Conservation (phyloP, 2,888 invertebrate species). For the Teleogryllus oceanicus region DNA sequence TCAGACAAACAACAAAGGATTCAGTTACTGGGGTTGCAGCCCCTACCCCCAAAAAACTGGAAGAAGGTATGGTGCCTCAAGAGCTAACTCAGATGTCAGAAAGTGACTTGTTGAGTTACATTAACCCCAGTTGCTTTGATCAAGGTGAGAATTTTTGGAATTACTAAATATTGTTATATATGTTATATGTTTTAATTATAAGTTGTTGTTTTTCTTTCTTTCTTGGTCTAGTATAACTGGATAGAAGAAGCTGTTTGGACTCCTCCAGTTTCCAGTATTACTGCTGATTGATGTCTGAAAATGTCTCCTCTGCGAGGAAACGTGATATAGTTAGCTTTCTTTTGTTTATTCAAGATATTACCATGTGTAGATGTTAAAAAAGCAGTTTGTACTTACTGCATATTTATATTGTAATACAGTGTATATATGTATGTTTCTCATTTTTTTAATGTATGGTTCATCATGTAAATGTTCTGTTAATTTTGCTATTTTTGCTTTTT, state of each 20-base stretch:
- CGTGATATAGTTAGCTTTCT: neutral
- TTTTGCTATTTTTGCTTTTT: neutral
- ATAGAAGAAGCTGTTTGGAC: too few species aligned
- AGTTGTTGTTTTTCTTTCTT: neutral
- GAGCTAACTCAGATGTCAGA: slow-evolving; percentile 81
- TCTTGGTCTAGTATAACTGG: neutral
- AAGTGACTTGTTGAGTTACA: slow-evolving; percentile 81
- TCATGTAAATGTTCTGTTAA: neutral
- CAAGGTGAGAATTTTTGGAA: slow-evolving; percentile 44
- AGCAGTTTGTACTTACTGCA: neutral
- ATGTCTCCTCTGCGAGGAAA: too few species aligned
- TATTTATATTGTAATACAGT: slow-evolving; percentile 10
- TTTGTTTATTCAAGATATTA: too few species aligned
- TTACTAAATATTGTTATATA: neutral
- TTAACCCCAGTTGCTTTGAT: slow-evolving; percentile 86
- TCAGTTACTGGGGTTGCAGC: neutral
- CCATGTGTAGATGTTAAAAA: neutral
- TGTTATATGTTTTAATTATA: neutral
- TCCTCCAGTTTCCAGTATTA: too few species aligned
- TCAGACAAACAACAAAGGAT: slow-evolving; percentile 24
- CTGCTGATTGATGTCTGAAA: too few species aligned
- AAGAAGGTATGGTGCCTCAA: slow-evolving; percentile 61
- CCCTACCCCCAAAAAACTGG: slow-evolving; percentile 45
- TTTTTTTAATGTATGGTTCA: neutral
- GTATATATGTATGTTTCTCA: slow-evolving; percentile 2